Evolutionary conservation across 2,888 invertebrate species (phyloP).

Genomic region (Tetragnatha montana): DNA sequence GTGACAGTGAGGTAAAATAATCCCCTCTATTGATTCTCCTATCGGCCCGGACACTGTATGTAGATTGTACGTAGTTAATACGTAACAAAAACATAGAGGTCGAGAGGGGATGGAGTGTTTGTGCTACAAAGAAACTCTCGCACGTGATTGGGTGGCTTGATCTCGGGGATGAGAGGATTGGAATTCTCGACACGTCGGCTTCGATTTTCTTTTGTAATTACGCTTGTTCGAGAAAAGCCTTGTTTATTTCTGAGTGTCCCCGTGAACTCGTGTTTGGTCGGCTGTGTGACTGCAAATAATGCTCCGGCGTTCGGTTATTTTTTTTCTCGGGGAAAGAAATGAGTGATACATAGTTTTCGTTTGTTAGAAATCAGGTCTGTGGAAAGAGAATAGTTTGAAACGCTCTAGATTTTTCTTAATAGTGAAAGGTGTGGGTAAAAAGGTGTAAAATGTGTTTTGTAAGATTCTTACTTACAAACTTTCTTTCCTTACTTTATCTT

Average conservation of each 20-base stretch:
- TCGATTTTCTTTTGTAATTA: background rate
- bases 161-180: background rate
- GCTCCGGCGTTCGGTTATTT: no score
- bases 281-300: no score
- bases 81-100: slow-evolving; percentile 20
- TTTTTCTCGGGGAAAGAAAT: no score
- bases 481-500: no score
- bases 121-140: background rate
- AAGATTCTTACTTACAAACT: no score
- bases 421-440: no score
- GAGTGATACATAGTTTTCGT: no score
- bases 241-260: background rate
- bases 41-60: background rate
- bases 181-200: background rate
- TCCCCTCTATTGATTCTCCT: background rate
- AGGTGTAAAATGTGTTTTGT: no score
- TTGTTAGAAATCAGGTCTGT: no score
- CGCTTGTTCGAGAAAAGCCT: background rate
- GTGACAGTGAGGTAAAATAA: background rate
- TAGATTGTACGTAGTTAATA: background rate
- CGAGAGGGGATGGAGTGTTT: background rate
- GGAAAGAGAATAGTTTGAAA: no score
- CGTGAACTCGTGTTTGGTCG: background rate
- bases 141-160: background rate
- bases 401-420: no score